Base-by-base conservation (phyloP, 2,888 invertebrate genomes). In the Acanthosepion lycidas region DNA sequence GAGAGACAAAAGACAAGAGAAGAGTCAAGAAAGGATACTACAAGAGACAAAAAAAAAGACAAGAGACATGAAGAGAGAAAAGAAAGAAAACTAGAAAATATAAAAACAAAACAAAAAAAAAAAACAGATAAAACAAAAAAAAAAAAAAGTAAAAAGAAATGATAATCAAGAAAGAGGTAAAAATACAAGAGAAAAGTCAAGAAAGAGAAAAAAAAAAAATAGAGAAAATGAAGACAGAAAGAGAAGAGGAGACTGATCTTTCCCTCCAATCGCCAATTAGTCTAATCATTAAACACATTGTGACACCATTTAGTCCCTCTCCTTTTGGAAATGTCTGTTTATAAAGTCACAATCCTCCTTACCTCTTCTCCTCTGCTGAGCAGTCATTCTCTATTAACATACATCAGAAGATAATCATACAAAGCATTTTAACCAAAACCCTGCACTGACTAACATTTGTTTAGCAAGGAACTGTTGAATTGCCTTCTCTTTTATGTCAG, bases 221-320 rank as follows among this genome's bases (percentile, higher is more conserved):
- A n/a, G 78, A 78, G 8, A 78, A 15, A 78, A 8, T 2, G 28
- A n/a, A 78, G n/a, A 28, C n/a, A 8, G n/a, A 78, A 8, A 78
- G 18, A 78, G 28, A 8, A 78, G 18, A 78, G 28, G n/a, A 28
- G n/a, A 28, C 28, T 5, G 78, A 78, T 78, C n/a, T 78, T 78
- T 78, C 78, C 28, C 78, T 78, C 28, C n/a, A 28, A n/a, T 78
- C 78, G 0, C 28, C 78, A 78, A 78, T 78, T 78, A 78, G n/a
- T n/a, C 28, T 78, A 78, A 78, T 78, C n/a, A 78, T 78, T 78
- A 78, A n/a, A 78, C 78, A 78, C 78, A 78, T 78, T 78, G 78
- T 78, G 78, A 78, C 78, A 78, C 78, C 78, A 78, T n/a, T n/a
- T 8, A n/a, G 12, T 3, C n/a, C n/a, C 9, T n/a, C 28, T n/a